phyloP scores from a whole-genome alignment of 2,113 vertebrate genomes.

The Cynopterus brachyotis region DNA sequence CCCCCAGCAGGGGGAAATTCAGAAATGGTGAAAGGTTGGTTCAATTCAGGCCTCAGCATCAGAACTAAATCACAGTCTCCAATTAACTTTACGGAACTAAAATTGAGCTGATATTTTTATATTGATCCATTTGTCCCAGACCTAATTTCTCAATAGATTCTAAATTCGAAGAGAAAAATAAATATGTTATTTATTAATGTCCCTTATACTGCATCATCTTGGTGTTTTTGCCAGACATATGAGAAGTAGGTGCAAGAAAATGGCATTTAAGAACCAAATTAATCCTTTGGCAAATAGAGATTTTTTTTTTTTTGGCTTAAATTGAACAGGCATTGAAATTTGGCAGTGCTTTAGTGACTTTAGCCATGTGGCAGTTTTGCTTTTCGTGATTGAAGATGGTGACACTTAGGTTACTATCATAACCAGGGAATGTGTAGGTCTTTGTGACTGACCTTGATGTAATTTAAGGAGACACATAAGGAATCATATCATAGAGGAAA shows the following conservation, averaged over 20 bases:
- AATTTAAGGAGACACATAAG: neutral
- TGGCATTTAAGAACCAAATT: neutral
- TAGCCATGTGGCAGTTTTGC: neutral
- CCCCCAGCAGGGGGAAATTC: neutral
- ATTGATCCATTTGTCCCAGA: neutral
- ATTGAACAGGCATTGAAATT: neutral
- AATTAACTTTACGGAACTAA: neutral
- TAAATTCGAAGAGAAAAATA: conserved; percentile 8
- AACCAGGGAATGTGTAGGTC: neutral
- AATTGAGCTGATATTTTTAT: neutral
- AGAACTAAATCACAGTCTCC: neutral
- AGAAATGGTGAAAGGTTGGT: neutral
- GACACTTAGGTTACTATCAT: neutral
- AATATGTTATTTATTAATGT: neutral
- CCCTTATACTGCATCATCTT: neutral
- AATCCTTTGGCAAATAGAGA: neutral
- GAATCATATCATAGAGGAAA: neutral
- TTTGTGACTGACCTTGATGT: neutral
- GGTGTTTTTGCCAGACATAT: neutral
- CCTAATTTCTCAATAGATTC: neutral
- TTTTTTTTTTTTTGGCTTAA: neutral
- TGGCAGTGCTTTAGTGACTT: neutral
- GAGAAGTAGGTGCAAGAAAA: neutral
- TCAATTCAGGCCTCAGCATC: neutral
- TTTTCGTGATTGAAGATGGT: neutral